These are phyloP conservation scores for Epinephelus lanceolatus DNA, from an alignment of 2,113 vertebrate genomes.

Conservation along the genomic window DNA sequence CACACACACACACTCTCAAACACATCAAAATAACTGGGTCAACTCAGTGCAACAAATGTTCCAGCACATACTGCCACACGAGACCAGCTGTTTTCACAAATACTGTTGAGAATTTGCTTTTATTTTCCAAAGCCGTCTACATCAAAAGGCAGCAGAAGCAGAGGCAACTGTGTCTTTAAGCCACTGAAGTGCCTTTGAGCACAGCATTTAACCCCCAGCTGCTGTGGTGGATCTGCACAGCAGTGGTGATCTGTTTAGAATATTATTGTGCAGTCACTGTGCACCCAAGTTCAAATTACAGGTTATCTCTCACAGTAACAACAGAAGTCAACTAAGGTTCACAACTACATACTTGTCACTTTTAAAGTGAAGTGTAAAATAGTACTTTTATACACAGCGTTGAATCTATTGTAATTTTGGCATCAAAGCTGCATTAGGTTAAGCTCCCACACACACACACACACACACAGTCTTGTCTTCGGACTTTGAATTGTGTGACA, in stretches of 20 bases:
- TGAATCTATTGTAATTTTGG: too few relatives aligned
- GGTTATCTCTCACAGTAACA: accelerated
- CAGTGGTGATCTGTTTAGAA: background rate
- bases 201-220: constrained; percentile 28
- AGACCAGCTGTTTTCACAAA: constrained; percentile 62
- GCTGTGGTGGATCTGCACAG: background rate
- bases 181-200: constrained; percentile 41
- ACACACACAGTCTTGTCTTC: too few relatives aligned
- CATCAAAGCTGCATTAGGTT: too few relatives aligned
- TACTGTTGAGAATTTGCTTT: constrained; percentile 32
- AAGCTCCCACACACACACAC: too few relatives aligned
- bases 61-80: constrained; percentile 34
- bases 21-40: constrained; percentile 68
- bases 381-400: too few relatives aligned
- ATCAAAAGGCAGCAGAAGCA: constrained; percentile 16
- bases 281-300: background rate
- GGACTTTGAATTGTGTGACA: too few relatives aligned
- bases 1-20: constrained; percentile 18
- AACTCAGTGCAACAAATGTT: constrained; percentile 33
- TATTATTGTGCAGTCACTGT: background rate
- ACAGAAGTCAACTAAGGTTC: background rate
- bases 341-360: background rate
- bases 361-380: background rate
- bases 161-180: background rate
- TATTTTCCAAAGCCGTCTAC: background rate